phyloP scores from a whole-genome alignment of 2,113 vertebrate genomes.

The Vulpes ferrilata region DNA sequence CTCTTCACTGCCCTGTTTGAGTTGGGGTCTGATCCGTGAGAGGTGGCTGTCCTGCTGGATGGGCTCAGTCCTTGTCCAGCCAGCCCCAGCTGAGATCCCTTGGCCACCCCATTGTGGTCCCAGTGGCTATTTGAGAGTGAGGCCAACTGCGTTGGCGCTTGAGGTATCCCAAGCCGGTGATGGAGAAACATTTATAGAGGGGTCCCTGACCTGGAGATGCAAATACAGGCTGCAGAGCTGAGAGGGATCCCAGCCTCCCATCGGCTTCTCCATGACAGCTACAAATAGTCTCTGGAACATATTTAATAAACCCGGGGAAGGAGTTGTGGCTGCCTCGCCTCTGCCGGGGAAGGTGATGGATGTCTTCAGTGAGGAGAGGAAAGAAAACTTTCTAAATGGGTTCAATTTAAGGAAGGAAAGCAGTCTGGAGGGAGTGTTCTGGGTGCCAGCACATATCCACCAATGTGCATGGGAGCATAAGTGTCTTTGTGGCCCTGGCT shows the following conservation, averaged over 20 bases:
- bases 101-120: too few species aligned
- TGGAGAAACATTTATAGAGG: not conserved
- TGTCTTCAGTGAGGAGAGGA: conserved; percentile 61
- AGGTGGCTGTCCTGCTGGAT: not conserved
- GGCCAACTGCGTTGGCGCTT: fast-evolving
- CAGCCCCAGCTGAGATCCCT: not conserved
- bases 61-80: not conserved
- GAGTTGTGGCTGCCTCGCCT: conserved; percentile 37
- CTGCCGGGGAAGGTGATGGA: conserved; percentile 70
- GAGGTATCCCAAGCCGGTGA: not conserved
- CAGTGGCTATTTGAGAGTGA: not conserved
- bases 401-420: not conserved
- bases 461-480: fast-evolving
- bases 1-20: not conserved
- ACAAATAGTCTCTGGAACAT: conserved; percentile 71
- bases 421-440: not conserved
- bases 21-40: fast-evolving
- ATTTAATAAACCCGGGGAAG: conserved; percentile 76
- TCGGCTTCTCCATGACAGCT: conserved; percentile 60
- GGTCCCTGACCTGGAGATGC: not conserved
- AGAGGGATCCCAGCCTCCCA: not conserved
- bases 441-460: fast-evolving
- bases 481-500: not conserved
- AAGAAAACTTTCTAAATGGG: conserved; percentile 69
- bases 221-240: not conserved